Evolutionary conservation across 2,888 invertebrate genomes (phyloP).

Genomic region (Dynastes maya): DNA sequence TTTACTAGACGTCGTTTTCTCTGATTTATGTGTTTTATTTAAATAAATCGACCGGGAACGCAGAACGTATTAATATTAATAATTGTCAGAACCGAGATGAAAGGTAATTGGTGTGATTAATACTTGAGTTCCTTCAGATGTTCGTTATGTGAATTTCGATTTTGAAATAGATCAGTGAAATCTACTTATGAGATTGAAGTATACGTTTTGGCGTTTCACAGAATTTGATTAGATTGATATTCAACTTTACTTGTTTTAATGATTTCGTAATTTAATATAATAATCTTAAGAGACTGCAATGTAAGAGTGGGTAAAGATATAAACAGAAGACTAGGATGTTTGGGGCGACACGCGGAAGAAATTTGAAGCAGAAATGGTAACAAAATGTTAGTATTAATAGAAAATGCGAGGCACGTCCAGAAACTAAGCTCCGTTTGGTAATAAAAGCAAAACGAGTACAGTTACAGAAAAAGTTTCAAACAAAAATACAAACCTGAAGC

Average conservation of each 20-base stretch:
- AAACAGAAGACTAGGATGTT: too few species aligned
- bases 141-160: background rate
- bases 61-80: slow-evolving; percentile 45
- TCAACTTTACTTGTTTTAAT: background rate
- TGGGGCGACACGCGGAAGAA: too few species aligned
- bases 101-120: slow-evolving; percentile 34
- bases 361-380: too few species aligned
- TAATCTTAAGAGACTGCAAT: too few species aligned
- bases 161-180: background rate
- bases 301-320: too few species aligned
- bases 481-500: too few species aligned
- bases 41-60: slow-evolving; percentile 39
- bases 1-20: slow-evolving; percentile 20
- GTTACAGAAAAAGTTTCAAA: too few species aligned
- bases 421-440: too few species aligned
- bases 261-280: background rate
- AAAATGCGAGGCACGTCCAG: too few species aligned
- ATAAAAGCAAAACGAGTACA: too few species aligned
- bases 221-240: background rate
- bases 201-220: background rate
- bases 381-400: too few species aligned
- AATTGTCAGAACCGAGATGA: slow-evolving; percentile 31
- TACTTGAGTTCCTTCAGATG: slow-evolving; percentile 16
- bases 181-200: background rate
- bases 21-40: slow-evolving; percentile 47